phyloP scores from a whole-genome alignment of 2,888 invertebrate species.

The Himalopsyche japonica region DNA sequence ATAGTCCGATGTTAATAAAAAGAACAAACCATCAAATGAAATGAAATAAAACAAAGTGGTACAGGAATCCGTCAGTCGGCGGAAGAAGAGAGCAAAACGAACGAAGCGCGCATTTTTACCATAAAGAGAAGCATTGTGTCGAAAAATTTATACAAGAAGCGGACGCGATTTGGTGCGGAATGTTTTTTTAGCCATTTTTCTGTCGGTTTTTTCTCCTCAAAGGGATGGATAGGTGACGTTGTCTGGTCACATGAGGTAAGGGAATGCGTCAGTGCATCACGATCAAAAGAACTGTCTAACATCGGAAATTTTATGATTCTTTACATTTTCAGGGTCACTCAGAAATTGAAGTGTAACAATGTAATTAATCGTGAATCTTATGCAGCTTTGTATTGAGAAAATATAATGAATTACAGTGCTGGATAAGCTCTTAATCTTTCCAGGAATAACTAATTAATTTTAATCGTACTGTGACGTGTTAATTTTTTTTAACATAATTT shows the following conservation, averaged over 20 bases:
- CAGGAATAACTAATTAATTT: no score
- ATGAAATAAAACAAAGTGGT: background rate
- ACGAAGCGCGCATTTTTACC: slow-evolving; percentile 15
- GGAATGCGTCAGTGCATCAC: background rate
- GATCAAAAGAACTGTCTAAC: background rate
- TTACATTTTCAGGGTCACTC: background rate
- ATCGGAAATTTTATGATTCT: background rate
- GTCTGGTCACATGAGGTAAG: background rate
- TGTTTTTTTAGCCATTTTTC: background rate
- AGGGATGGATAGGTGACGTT: background rate
- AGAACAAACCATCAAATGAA: background rate
- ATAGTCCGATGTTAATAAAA: background rate
- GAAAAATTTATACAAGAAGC: slow-evolving; percentile 39
- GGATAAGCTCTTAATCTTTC: no score
- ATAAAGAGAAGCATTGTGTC: slow-evolving; percentile 31
- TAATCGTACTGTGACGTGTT: no score
- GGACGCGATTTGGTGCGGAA: slow-evolving; percentile 10
- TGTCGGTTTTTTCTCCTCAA: background rate
- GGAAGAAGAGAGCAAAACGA: slow-evolving; percentile 8
- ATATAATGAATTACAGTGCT: no score
- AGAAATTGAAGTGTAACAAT: no score
- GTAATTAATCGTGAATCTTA: no score
- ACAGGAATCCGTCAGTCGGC: background rate
- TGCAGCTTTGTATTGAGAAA: no score
- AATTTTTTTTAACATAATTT: no score